These are phyloP conservation scores for Papilio polytes DNA, from an alignment of 1,140 invertebrate genomes.

Conservation along the genomic window DNA sequence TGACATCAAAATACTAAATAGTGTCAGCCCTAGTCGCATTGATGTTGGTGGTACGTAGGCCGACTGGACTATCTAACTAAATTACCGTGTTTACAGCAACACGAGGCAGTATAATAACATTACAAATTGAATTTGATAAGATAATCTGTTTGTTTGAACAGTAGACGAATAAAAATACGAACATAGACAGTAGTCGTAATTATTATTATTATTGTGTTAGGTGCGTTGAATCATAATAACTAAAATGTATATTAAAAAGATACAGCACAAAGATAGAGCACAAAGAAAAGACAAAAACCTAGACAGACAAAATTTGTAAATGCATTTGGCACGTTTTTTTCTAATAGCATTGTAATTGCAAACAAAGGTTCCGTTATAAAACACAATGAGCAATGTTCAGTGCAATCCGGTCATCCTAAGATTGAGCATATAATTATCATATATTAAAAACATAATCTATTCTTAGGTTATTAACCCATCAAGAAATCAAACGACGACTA, in stretches of 20 bases:
- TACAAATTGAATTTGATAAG: constrained; percentile 26
- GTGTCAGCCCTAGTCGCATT: background rate
- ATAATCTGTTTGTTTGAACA: background rate
- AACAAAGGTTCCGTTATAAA: background rate
- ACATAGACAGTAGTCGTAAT: background rate
- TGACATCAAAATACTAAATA: background rate
- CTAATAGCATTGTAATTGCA: background rate
- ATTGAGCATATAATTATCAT: background rate
- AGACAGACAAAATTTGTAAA: background rate
- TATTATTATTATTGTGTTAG: background rate
- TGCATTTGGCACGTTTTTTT: background rate
- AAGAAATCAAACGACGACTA: background rate
- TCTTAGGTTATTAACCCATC: background rate
- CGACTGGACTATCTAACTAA: background rate
- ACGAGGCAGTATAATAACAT: constrained; percentile 6
- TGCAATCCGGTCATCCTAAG: background rate
- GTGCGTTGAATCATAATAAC: too few relatives aligned
- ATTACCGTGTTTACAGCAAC: background rate
- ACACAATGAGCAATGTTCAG: background rate
- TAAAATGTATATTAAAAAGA: too few relatives aligned
- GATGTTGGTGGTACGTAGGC: background rate
- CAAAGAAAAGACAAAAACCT: background rate
- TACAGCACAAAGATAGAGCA: too few relatives aligned
- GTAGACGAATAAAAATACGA: background rate
- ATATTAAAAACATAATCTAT: background rate